Percentiles rank a stretch among this genome's conserved stretches.
Evolutionary conservation across 2,797 vertebrate species (phyloP).

Genomic region (Dipus sagitta): DNA sequence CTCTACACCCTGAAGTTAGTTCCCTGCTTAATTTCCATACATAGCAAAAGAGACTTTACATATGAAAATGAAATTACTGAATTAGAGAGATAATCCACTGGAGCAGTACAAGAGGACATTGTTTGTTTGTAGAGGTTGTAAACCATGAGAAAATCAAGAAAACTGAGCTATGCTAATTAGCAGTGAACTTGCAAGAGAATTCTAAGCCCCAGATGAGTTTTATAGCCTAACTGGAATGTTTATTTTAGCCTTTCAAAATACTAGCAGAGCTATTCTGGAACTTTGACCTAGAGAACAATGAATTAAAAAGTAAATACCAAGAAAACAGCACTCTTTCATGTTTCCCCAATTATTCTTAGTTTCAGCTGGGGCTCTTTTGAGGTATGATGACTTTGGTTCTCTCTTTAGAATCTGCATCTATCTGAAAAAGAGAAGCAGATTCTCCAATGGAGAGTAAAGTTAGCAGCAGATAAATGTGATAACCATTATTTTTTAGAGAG

Average conservation of each 20-base stretch:
- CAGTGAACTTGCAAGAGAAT: background rate
- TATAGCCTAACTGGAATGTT: background rate
- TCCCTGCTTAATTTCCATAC: background rate
- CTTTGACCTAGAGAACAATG: background rate
- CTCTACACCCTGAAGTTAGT: background rate
- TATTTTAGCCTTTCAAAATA: background rate
- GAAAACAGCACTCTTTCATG: too few relatives aligned
- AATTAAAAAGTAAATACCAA: background rate
- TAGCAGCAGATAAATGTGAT: too few relatives aligned
- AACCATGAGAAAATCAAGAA: background rate
- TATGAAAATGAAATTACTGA: background rate
- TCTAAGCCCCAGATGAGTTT: rapidly evolving
- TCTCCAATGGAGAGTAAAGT: too few relatives aligned
- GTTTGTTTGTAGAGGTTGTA: background rate
- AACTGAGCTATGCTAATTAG: background rate
- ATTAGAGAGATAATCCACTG: background rate
- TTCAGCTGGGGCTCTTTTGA: too few relatives aligned
- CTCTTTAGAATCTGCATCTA: too few relatives aligned
- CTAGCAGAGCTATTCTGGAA: background rate
- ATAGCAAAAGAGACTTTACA: background rate
- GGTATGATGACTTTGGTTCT: too few relatives aligned
- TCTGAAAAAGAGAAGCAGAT: too few relatives aligned
- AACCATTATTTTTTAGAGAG: too few relatives aligned
- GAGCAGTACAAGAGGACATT: background rate
- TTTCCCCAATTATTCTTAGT: too few relatives aligned